phyloP scores from a whole-genome alignment of 2,113 vertebrate species.

The Nycticryphes semicollaris region DNA sequence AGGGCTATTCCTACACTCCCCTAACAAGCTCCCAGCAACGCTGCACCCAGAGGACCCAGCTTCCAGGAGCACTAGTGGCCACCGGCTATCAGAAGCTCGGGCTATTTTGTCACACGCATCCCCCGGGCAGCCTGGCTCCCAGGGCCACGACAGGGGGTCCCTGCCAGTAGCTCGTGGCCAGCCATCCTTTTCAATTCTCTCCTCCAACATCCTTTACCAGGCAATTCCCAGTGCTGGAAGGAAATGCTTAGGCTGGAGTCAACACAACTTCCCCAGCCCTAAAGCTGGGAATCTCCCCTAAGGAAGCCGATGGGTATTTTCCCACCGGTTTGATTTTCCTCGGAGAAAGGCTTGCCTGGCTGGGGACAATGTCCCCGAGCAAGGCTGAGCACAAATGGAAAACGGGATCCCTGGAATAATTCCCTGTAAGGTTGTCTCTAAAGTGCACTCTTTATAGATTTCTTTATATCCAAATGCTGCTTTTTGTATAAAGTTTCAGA shows the following conservation, averaged over 20 bases:
- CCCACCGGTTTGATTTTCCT: neutral
- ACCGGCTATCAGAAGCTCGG: accelerated
- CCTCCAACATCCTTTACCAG: neutral
- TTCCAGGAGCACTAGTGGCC: too few relatives aligned
- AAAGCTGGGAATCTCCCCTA: neutral
- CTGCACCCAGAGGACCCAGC: neutral
- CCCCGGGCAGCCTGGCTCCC: neutral
- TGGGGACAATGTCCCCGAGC: accelerated
- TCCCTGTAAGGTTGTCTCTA: neutral
- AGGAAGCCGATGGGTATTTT: neutral
- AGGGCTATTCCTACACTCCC: accelerated
- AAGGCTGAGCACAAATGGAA: neutral
- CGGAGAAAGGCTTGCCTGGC: neutral
- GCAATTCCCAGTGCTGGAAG: neutral
- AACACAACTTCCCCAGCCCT: neutral
- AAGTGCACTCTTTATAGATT: neutral
- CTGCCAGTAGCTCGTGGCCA: neutral
- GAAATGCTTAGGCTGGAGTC: neutral
- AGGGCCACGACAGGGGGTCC: accelerated
- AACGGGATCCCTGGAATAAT: neutral
- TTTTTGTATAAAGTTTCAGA: neutral
- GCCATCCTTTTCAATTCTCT: neutral
- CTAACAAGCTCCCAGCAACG: neutral
- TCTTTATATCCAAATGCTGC: neutral
- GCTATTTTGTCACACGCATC: accelerated